Percentiles rank a stretch among this genome's conserved stretches.
Evolutionary conservation across 53 echinoderm and acorn worm species (phyloP).

Genomic region (Arbacia lixula): DNA sequence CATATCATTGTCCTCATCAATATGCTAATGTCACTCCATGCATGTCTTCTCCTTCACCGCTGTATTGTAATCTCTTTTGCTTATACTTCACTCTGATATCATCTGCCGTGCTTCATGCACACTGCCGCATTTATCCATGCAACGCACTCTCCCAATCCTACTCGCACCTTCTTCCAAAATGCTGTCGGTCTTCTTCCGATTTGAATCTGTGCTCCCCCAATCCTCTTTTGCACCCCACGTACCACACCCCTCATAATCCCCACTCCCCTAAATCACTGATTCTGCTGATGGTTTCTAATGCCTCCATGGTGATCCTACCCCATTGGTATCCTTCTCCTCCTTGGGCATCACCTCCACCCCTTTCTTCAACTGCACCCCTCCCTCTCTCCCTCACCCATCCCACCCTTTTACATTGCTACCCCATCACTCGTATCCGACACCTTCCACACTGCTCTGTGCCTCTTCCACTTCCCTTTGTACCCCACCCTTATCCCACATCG

Average conservation of each 20-base stretch:
- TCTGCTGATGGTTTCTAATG: too few relatives aligned
- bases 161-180: background rate
- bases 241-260: too few relatives aligned
- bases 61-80: background rate
- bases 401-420: background rate
- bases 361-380: background rate
- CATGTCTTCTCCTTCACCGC: background rate
- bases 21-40: too few relatives aligned
- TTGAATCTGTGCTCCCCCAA: background rate
- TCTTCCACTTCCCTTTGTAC: slow-evolving; percentile 1
- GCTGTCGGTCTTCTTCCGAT: too few relatives aligned
- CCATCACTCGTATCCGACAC: background rate
- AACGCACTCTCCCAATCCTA: background rate
- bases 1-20: background rate
- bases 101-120: background rate
- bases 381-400: background rate
- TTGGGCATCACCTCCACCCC: background rate
- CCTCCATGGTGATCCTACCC: too few relatives aligned
- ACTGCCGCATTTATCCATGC: background rate
- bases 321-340: too few relatives aligned
- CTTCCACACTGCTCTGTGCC: background rate
- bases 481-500: background rate
- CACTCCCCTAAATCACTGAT: too few relatives aligned
- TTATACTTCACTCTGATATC: background rate
- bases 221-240: too few relatives aligned